Conservation (phyloP, 2,113 vertebrate genomes). For the Corythaixoides concolor region DNA sequence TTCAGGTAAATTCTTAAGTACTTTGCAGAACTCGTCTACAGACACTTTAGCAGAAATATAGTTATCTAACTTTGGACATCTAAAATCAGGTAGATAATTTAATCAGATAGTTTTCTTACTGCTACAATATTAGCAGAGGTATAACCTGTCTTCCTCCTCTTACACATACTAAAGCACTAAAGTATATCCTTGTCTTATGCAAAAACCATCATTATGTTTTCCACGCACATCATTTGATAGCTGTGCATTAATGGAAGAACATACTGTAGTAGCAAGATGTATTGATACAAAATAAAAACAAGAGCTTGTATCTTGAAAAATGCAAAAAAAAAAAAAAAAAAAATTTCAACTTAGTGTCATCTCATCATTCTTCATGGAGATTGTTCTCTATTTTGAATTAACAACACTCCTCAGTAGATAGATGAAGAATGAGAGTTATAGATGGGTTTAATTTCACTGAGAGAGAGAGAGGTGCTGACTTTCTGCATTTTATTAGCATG, state of each 20-base stretch:
- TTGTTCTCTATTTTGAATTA: neutral
- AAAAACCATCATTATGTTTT: neutral
- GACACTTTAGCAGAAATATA: neutral
- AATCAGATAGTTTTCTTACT: neutral
- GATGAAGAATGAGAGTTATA: neutral
- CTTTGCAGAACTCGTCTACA: neutral
- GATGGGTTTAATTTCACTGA: constrained; percentile 5
- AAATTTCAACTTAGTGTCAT: neutral
- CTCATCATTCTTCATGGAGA: neutral
- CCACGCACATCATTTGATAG: neutral
- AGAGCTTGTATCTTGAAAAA: neutral
- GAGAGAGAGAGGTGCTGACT: neutral
- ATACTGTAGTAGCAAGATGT: neutral
- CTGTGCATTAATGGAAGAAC: neutral
- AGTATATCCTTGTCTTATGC: neutral
- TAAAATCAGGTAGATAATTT: neutral
- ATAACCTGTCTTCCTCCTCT: neutral
- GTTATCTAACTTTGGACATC: neutral
- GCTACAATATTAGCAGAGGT: neutral
- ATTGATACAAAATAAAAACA: neutral
- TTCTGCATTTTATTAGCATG: neutral
- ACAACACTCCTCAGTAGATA: neutral
- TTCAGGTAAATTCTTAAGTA: neutral
- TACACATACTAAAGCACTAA: neutral
- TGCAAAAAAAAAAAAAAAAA: neutral